phyloP scores from a whole-genome alignment of 1,140 invertebrate species.

The Lordiphosa collinella region DNA sequence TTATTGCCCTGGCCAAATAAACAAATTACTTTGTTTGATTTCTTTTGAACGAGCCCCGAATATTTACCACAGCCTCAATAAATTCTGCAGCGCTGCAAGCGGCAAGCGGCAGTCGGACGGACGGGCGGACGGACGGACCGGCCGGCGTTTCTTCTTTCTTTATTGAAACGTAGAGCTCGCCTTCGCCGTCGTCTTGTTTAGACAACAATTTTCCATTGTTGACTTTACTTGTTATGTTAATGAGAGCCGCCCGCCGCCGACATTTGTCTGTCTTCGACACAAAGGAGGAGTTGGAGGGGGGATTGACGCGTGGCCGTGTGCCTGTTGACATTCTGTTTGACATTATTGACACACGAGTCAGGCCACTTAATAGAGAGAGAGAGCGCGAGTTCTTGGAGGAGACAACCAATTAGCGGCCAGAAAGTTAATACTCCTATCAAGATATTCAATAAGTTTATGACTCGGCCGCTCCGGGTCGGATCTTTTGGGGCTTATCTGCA shows the following conservation, averaged over 20 bases:
- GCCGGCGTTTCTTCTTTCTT: slow-evolving; percentile 36
- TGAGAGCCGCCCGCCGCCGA: slow-evolving; percentile 47
- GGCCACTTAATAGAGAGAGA: slow-evolving; percentile 3
- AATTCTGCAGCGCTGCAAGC: slow-evolving; percentile 62
- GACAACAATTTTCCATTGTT: slow-evolving; percentile 75
- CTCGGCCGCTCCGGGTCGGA: slow-evolving; percentile 17
- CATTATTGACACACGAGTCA: slow-evolving; percentile 73
- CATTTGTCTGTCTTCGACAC: slow-evolving; percentile 26
- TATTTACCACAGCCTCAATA: slow-evolving; percentile 76
- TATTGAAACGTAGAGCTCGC: slow-evolving; percentile 62
- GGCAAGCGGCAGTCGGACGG: neutral
- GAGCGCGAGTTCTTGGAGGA: neutral
- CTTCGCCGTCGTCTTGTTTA: slow-evolving; percentile 54
- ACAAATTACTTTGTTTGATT: slow-evolving; percentile 76
- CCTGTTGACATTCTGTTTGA: slow-evolving; percentile 71
- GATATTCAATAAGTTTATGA: slow-evolving; percentile 72
- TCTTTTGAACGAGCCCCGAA: slow-evolving; percentile 75
- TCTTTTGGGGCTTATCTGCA: slow-evolving; percentile 53
- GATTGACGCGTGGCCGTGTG: slow-evolving; percentile 63
- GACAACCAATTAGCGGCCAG: slow-evolving; percentile 41
- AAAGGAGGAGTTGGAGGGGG: neutral
- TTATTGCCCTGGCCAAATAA: slow-evolving; percentile 70
- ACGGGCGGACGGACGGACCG: neutral
- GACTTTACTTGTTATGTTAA: slow-evolving; percentile 77
- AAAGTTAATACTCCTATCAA: slow-evolving; percentile 30